Evolutionary conservation across 2,797 vertebrate genomes (phyloP), one percentile per base, ranked within the genome.

Genomic region (Pseudomugil tenellus): DNA sequence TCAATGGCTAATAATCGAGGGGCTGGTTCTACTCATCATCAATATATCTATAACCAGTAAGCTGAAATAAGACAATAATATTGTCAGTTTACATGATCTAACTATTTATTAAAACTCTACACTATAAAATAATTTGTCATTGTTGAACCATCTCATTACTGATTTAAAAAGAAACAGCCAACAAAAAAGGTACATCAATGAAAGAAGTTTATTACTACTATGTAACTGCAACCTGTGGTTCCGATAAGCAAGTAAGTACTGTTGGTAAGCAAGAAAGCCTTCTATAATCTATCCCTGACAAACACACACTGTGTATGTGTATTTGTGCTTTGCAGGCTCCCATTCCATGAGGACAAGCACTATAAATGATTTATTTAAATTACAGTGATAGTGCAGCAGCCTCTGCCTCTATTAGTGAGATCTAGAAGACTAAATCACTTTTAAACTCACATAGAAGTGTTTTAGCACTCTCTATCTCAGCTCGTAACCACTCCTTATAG

Each of bases 341-440:
- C 5, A 23, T 21, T 67, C 54, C 52, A 64, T 21, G 23, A 70
- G 77, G 53, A 19, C 10, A 58, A 70, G 54, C 59, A 58, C 48
- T 75, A 65, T 68, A 63, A 80, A 77, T 77, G 55, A 79, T 81
- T 77, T 62, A 77, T 32, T 74, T 61, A 65, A 58, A 14, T 73
- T 76, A 76, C 64, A 76, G 63, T 73, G 69, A 81, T 56, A 53
- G 49, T 67, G 53, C 51, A 69, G 71, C 51, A 71, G 73, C 78
- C 79, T 79, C 64, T 61, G 16, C 51, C 53, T 29, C 49, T 49
- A 81, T 78, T 54, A 63, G 63, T 41, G 37, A 14, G 58, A 60
- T 66, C 64, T 62, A 49, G 41, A 58, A 68, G 61, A 77, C 14
- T 48, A 19, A 67, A 71, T 72, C 29, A 58, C 29, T 43, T 46